Base-by-base conservation (phyloP, 1,140 invertebrate genomes). In the Panagrolaimus sp. region DNA sequence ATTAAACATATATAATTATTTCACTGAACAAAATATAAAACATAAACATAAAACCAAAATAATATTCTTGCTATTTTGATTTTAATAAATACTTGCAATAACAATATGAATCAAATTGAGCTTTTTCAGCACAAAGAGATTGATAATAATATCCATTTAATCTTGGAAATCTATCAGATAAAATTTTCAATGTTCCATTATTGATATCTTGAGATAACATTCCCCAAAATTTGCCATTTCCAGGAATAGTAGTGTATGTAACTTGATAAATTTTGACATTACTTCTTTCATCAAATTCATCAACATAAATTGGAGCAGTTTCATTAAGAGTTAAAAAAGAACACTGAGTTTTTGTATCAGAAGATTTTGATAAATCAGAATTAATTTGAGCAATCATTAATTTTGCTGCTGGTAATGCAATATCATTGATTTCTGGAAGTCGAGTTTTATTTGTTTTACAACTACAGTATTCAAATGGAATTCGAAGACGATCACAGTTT, bases 401-500 rank as follows among this genome's bases (percentile, higher is more conserved):
- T 8, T 21, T 21, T 21, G 48, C 48, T 1, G 48, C 48, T 0
- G 1, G n/a, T 4, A 21, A 8, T 14, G n/a, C 48, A 52, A 10
- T 52, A 24, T n/a, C 26, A 15, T 10, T 52, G 8, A 21, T 52
- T 4, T 14, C 48, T 8, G 48, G 48, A n/a, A 52, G 10, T 12
- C 8, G 17, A 2, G 48, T 52, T 9, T 14, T 52, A 21, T 7
- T 8, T 1, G 7, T n/a, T 21, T 21, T 15, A 8, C 48, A 65
- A 0, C n/a, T n/a, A 17, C n/a, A 17, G 24, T 68, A 69, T 17
- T 68, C 26, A 21, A 69, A 69, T 17, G 68, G 68, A 66, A 69
- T 67, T n/a, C 26, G 24, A 0, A 69, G 65, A 0, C n/a, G 26
- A 21, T 69, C 63, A 21, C 68, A 69, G 7, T n/a, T 67, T 43